Conservation (phyloP, 2,113 vertebrate genomes). For the Amphiprion ocellaris region DNA sequence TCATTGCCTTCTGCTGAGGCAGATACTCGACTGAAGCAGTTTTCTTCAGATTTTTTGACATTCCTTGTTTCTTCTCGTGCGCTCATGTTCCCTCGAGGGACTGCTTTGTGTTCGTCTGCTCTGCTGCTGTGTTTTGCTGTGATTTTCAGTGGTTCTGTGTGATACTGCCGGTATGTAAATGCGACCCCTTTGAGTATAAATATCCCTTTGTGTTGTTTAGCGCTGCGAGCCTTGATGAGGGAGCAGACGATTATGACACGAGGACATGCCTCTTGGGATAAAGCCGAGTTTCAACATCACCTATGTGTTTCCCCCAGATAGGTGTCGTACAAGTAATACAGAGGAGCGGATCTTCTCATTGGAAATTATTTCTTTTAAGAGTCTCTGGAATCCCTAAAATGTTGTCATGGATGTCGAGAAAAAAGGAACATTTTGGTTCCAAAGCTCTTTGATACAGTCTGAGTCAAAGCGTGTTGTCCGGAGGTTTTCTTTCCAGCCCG, state of each 20-base stretch:
- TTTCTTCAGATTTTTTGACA: slow-evolving; percentile 28
- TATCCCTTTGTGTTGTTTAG: neutral
- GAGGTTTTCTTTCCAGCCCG: slow-evolving; percentile 16
- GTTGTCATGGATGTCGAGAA: neutral
- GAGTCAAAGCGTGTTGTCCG: neutral
- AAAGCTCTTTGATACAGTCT: neutral
- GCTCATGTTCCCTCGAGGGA: neutral
- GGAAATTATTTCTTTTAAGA: slow-evolving; percentile 2
- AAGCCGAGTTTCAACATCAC: slow-evolving; percentile 21
- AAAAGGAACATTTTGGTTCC: neutral
- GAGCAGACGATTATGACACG: slow-evolving; percentile 28
- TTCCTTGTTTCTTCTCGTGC: slow-evolving; percentile 14
- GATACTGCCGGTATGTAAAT: neutral
- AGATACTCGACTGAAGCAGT: neutral
- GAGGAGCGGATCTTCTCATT: neutral
- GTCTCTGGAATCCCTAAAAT: neutral
- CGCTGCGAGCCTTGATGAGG: slow-evolving; percentile 23
- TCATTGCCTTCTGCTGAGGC: slow-evolving; percentile 13
- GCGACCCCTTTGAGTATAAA: neutral
- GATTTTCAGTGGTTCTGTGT: slow-evolving; percentile 32
- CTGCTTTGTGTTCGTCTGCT: slow-evolving; percentile 16
- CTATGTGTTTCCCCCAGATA: slow-evolving; percentile 36
- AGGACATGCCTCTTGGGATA: slow-evolving; percentile 43
- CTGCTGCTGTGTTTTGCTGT: slow-evolving; percentile 32
- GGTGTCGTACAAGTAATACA: neutral